These are phyloP conservation scores for Sepiola atlantica DNA, from an alignment of 2,888 invertebrate species.

Conservation along the genomic window DNA sequence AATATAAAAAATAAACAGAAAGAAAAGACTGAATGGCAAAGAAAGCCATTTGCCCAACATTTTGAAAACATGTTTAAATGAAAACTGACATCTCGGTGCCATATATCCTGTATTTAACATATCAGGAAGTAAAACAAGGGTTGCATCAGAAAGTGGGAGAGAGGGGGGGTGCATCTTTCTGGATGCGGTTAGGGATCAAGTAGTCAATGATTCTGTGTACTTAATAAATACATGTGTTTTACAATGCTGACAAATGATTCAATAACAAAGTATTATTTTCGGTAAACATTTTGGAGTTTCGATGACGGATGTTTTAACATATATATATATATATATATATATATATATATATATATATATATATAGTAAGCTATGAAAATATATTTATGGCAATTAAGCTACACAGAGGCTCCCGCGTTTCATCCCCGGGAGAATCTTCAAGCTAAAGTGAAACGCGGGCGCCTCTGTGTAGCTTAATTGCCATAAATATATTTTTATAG, in stretches of 20 bases:
- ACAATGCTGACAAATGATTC: neutral
- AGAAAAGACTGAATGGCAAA: neutral
- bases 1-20: no score
- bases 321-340: no score
- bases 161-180: neutral
- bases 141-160: neutral
- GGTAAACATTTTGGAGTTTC: neutral
- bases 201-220: neutral
- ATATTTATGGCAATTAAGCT: no score
- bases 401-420: no score
- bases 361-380: no score
- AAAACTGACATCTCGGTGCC: neutral
- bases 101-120: neutral
- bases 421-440: no score
- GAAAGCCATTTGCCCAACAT: conserved; percentile 15
- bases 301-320: no score
- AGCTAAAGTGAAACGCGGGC: no score
- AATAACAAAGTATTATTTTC: neutral
- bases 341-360: no score
- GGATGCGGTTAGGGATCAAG: neutral
- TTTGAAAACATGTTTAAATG: neutral
- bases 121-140: neutral
- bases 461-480: no score
- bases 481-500: no score
- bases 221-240: neutral